phyloP scores from a whole-genome alignment of 2,797 vertebrate genomes.

The Merluccius polli region DNA sequence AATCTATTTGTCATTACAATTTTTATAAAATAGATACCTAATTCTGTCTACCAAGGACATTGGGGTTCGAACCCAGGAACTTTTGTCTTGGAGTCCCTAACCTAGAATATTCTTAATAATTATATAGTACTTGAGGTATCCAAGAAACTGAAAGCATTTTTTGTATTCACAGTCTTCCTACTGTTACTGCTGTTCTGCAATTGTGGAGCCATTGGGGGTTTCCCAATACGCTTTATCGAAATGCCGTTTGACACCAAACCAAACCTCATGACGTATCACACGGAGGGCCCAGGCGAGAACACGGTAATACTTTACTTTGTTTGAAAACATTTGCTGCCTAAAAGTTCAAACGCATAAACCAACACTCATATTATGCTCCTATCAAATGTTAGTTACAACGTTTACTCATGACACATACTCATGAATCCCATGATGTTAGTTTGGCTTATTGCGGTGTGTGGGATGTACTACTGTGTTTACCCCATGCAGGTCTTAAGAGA shows the following conservation, averaged over 20 bases:
- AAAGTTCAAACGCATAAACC: not conserved
- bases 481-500: not conserved
- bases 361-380: not conserved
- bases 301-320: slow-evolving; percentile 62
- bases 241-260: slow-evolving; percentile 74
- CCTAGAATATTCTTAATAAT: not conserved
- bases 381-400: not conserved
- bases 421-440: not conserved
- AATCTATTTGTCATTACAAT: no score
- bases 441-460: not conserved
- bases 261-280: slow-evolving; percentile 80
- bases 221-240: slow-evolving; percentile 67
- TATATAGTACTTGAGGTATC: not conserved
- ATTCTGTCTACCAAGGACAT: not conserved
- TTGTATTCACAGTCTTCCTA: slow-evolving; percentile 74
- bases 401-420: not conserved
- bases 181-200: slow-evolving; percentile 79
- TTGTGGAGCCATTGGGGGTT: slow-evolving; percentile 59
- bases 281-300: slow-evolving; percentile 84
- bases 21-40: no score
- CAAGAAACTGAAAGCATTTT: not conserved
- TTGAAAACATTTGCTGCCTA: not conserved
- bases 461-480: not conserved
- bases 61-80: not conserved
- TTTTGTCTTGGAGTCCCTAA: not conserved